Evolutionary conservation across 2,113 vertebrate genomes (phyloP), one percentile per base, ranked within the genome.

Genomic region (Pomatostomus ruficeps): DNA sequence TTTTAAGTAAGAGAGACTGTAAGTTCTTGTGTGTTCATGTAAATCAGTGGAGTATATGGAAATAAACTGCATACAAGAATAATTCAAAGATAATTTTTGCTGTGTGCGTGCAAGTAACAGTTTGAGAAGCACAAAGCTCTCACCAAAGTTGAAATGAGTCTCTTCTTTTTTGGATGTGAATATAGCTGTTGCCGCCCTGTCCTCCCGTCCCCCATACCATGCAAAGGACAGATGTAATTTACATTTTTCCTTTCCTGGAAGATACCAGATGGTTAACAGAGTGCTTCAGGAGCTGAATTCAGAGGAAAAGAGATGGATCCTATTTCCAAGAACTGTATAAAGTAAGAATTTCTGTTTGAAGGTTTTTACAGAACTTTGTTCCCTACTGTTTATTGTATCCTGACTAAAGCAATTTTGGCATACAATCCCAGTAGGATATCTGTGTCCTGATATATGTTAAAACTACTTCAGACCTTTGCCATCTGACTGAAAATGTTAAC

Each of bases 181-280:
- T 38, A 46, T 42, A 79, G 20, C 20, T 59, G 12, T 5, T 1
- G 22, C 31, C 2, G 4, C 31, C 52, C 62, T 67, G 36, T 43
- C 11, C 35, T 23, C 25, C 23, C 0, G 2, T 15, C 5, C 20
- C 7, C 14, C 40, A 33, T 51, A 78, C 29, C 54, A 83, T 68
- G 45, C 28, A 65, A 91, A 76, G 38, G 58, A 93, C 87, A 92
- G 49, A 92, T 29, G 67, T 62, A 67, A 70, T 85, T 88, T 79
- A 86, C 31, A 75, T 88, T 92, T 89, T 91, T 83, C 74, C 28
- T 88, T 76, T 89, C 55, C 81, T 89, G 67, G 81, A 95, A 70
- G 81, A 83, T 43, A 89, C 66, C 96, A 95, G 89, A 89, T 94
- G 93, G 91, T 79, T 85, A 96, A 85, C 74, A 91, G 61, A 33